phyloP scores from a whole-genome alignment of 1,140 invertebrate species.

The Uloborus diversus region DNA sequence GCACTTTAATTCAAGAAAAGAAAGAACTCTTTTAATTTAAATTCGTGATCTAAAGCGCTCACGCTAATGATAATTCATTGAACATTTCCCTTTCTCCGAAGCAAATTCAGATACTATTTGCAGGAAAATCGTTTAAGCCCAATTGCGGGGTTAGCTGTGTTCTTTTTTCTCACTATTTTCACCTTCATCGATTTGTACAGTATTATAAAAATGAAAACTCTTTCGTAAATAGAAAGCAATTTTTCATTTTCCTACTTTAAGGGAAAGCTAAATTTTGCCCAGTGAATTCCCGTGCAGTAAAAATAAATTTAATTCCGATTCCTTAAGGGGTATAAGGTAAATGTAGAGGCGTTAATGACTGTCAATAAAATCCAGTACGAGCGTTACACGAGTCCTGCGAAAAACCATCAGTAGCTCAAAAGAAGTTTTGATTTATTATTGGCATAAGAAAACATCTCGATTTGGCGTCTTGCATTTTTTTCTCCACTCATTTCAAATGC shows the following conservation, averaged over 20 bases:
- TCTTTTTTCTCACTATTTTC: no score
- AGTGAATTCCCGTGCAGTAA: background rate
- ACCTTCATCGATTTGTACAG: no score
- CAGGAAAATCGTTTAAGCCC: no score
- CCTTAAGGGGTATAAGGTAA: background rate
- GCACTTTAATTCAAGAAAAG: no score
- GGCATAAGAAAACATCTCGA: background rate
- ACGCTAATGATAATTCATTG: no score
- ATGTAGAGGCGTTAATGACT: constrained; percentile 27
- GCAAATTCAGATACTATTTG: no score
- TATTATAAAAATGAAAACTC: background rate
- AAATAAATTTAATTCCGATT: constrained; percentile 38
- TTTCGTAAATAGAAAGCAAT: background rate
- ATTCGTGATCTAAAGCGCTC: no score
- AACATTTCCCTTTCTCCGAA: no score
- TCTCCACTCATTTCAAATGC: background rate
- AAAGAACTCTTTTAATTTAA: no score
- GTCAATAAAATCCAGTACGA: constrained; percentile 17
- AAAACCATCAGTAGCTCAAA: background rate
- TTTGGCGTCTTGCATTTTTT: constrained; percentile 12
- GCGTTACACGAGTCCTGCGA: background rate
- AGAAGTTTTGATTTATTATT: constrained; percentile 25
- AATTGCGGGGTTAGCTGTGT: no score
- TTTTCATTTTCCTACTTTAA: background rate
- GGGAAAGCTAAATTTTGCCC: constrained; percentile 3